Evolutionary conservation across 2,797 vertebrate species (phyloP).

Genomic region (Acrocephalus scirpaceus): DNA sequence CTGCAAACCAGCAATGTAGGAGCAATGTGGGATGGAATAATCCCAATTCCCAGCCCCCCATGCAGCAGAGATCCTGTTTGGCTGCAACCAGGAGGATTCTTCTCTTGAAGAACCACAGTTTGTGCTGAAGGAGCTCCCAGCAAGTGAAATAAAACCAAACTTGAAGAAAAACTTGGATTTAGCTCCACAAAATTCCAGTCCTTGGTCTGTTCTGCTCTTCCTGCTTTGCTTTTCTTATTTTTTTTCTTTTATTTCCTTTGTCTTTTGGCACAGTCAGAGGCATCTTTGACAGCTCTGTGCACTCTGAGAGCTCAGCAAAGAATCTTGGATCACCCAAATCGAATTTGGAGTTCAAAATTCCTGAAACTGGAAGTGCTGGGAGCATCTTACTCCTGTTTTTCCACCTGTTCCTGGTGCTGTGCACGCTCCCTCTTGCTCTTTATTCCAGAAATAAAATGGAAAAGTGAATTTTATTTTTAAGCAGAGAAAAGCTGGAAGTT

Average conservation of each 20-base stretch:
- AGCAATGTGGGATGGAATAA: not conserved
- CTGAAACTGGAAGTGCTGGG: not conserved
- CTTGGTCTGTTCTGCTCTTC: not conserved
- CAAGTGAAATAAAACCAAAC: not conserved
- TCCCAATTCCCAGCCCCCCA: not conserved
- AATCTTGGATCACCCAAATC: not conserved
- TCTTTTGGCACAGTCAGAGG: not conserved
- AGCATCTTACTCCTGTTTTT: not conserved
- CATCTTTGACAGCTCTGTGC: not conserved
- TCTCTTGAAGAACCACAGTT: not conserved
- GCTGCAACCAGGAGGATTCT: not conserved
- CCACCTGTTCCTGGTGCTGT: rapidly evolving
- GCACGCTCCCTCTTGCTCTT: rapidly evolving
- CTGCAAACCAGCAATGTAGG: not conserved
- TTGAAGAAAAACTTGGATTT: not conserved
- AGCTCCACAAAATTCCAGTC: too few relatives aligned
- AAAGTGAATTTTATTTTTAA: not conserved
- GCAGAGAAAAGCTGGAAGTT: not conserved
- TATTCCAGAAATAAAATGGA: not conserved
- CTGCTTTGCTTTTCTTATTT: not conserved
- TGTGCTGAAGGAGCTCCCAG: not conserved
- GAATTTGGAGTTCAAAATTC: not conserved
- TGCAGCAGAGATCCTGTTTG: not conserved
- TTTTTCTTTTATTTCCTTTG: not conserved
- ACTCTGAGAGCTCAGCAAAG: not conserved